Base-by-base conservation (phyloP, 2,113 vertebrate genomes). In the Eulacestoma nigropectus region DNA sequence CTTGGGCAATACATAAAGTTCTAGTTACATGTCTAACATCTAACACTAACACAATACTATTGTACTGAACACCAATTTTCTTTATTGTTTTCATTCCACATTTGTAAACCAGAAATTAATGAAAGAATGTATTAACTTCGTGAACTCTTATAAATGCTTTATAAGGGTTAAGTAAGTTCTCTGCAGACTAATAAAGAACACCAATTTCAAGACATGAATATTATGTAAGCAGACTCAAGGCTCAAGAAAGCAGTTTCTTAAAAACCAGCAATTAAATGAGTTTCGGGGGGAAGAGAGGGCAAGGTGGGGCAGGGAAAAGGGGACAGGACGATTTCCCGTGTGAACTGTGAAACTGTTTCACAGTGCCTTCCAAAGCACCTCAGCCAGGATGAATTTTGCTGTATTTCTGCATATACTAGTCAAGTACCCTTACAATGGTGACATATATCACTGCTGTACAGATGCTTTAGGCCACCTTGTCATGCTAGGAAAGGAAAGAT, bases 361-460 rank as follows among this genome's bases (percentile, higher is more conserved):
- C 27, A 32, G 15, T 20, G 42, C 19, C 20, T 78, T 41, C 35
- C 55, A 42, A 77, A 70, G 26, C 21, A 87, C 26, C 23, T 62
- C 41, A 13, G 13, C 7, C 22, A 73, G 56, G 42, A 53, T 29
- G 18, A 67, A 47, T 39, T 70, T n/a, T 64, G 25, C 50, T 49
- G 10, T 12, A 23, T 2, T 12, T 30, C 1, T 76, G 52, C 39
- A 42, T 1, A 1, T 19, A 56, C 32, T 64, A 33, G 53, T 30
- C 47, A 26, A 41, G 6, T 8, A 53, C 13, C 20, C 29, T 59
- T 6, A 25, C 8, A 63, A 33, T 1, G 25, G n/a, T 17, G 23
- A 41, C 33, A n/a, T 1, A 0, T 2, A 60, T 39, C 53, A 25
- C 32, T 13, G 39, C 59, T 23, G 11, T 8, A 8, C 16, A 46